Evolutionary conservation across 2,888 invertebrate species (phyloP).

Genomic region (Tachina grossa): DNA sequence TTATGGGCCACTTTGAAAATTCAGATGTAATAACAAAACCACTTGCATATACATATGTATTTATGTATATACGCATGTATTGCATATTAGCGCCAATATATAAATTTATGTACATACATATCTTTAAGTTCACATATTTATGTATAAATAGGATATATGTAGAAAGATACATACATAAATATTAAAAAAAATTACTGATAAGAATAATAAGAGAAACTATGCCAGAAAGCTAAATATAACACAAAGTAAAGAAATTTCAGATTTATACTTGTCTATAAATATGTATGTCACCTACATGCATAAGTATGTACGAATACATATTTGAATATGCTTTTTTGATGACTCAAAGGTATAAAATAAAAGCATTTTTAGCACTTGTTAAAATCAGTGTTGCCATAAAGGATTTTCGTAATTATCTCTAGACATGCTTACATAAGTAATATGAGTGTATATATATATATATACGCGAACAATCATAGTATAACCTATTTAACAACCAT

Average conservation of each 20-base stretch:
- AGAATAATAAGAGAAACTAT: not conserved
- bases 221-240: not conserved
- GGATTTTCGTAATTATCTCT: too few relatives aligned
- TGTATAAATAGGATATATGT: not conserved
- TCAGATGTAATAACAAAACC: too few relatives aligned
- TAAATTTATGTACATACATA: too few relatives aligned
- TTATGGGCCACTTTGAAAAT: too few relatives aligned
- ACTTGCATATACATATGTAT: too few relatives aligned
- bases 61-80: too few relatives aligned
- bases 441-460: too few relatives aligned
- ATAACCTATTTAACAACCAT: too few relatives aligned
- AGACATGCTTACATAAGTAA: too few relatives aligned
- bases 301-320: not conserved
- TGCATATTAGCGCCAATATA: too few relatives aligned
- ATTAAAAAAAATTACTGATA: not conserved
- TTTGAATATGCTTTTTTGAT: not conserved
- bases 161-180: not conserved
- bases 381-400: not conserved
- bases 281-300: not conserved
- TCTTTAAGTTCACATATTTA: not conserved
- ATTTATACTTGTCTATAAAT: not conserved
- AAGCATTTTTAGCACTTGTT: not conserved
- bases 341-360: constrained; percentile 11
- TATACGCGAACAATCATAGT: too few relatives aligned
- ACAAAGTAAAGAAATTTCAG: not conserved